phyloP scores from a whole-genome alignment of 2,797 vertebrate genomes.

The Characodon lateralis region DNA sequence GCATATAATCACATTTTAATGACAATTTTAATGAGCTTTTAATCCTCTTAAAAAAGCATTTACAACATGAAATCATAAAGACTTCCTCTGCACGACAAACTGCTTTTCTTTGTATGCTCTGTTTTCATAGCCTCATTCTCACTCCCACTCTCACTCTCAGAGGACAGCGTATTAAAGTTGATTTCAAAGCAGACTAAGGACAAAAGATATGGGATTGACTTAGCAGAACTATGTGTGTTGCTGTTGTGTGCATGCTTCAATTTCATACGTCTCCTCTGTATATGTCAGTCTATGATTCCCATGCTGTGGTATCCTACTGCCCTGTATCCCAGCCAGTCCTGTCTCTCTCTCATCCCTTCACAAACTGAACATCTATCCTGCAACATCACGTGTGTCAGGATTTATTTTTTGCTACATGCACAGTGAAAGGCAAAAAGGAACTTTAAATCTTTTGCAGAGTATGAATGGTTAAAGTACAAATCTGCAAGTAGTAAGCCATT shows the following conservation, averaged over 20 bases:
- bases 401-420: conserved; percentile 15
- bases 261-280: not conserved
- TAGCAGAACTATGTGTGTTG: conserved; percentile 3
- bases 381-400: conserved; percentile 24
- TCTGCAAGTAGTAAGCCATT: conserved; percentile 3
- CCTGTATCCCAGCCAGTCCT: conserved; percentile 29
- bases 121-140: conserved; percentile 16
- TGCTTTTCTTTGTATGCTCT: conserved; percentile 3
- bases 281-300: conserved; percentile 19
- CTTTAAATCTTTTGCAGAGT: conserved; percentile 14
- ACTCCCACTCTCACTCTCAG: conserved; percentile 9
- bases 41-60: conserved; percentile 47
- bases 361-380: conserved; percentile 42
- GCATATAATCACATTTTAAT: conserved; percentile 59
- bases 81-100: conserved; percentile 21
- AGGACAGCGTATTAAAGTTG: conserved; percentile 20
- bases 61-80: conserved; percentile 24
- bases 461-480: not conserved
- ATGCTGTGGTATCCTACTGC: conserved; percentile 54
- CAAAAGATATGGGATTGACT: conserved; percentile 34
- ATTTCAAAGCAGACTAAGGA: conserved; percentile 34
- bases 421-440: conserved; percentile 13
- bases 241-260: conserved; percentile 3
- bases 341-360: conserved; percentile 25
- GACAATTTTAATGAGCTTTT: conserved; percentile 60